Base-by-base conservation (phyloP, 2,888 invertebrate species). In the Drosophila formosana region DNA sequence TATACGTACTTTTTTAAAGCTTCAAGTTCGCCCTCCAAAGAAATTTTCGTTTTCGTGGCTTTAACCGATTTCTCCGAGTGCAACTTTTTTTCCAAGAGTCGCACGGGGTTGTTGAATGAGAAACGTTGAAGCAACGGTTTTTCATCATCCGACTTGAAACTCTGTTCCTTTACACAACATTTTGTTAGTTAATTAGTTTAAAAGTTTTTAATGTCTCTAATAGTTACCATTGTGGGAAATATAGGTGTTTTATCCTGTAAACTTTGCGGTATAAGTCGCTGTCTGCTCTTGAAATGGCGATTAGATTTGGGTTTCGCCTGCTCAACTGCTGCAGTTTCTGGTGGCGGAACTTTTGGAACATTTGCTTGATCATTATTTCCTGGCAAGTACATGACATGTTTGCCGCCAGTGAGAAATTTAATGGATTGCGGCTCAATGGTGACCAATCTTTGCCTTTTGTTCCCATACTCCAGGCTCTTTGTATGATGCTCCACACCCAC, bases 31-130 rank as follows among this genome's bases (percentile, higher is more conserved):
- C 95, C 94, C 63, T 95, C 93, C 91, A 96, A 95, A 60, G 95
- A 95, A 91, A 97, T 96, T 91, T 96, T 96, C 60, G 95, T 94
- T 87, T 96, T 96, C 0, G 96, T 96, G 89, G 96, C 96, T 73
- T 94, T 94, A 18, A 96, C 95, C 66, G 96, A 93, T 91, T 95
- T 95, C 88, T 96, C 96, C 0, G 96, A 95, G 53, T 97, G 92
- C 57, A 95, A 93, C 50, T 95, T 94, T 68, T 96, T 93, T 92
- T 97, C 97, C 56, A 96, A 94, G 91, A 96, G 96, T n/a, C 97
- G 91, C 8, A 97, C 95, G 0, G 97, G 97, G 50, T 96, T 96
- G 91, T 97, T 97, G 92, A 97, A 97, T 0, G 96, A 96, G 92
- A 97, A 97, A 76, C 96, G 94, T 89, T 95, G 96, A 68, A 77